Evolutionary conservation across 2,797 vertebrate species (phyloP).

Genomic region (Rhinoraja longicauda): DNA sequence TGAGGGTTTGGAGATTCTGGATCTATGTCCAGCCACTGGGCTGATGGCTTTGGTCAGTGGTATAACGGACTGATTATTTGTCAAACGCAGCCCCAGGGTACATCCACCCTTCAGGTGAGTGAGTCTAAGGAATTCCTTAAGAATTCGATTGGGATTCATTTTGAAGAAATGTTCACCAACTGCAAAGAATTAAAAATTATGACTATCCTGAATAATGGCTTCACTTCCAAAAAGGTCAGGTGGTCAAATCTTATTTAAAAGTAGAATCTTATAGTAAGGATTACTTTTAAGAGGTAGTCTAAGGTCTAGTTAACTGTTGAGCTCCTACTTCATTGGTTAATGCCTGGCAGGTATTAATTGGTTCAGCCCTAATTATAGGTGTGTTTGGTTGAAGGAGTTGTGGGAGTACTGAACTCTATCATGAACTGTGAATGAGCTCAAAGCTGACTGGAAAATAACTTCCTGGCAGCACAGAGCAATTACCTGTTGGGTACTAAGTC

Average conservation of each 20-base stretch:
- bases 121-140: neutral
- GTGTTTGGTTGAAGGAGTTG: neutral
- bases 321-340: neutral
- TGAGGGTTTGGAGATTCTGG: too few relatives aligned
- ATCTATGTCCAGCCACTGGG: too few relatives aligned
- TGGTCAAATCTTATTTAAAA: neutral
- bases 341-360: neutral
- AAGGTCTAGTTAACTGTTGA: neutral
- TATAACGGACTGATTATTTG: too few relatives aligned
- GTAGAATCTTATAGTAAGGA: neutral
- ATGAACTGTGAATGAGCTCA: conserved; percentile 16
- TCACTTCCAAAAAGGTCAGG: neutral
- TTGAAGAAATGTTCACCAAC: neutral
- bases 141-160: neutral
- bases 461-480: neutral
- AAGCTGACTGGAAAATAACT: neutral
- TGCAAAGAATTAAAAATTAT: neutral
- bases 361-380: neutral
- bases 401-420: neutral
- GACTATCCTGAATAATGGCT: neutral
- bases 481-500: neutral
- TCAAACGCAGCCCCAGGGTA: neutral
- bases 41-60: too few relatives aligned
- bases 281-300: neutral
- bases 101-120: neutral